A percentile compares a stretch with the other conserved stretches of the same genome.
These are phyloP conservation scores for Conger conger DNA, from an alignment of 2,113 vertebrate genomes.

Conservation along the genomic window DNA sequence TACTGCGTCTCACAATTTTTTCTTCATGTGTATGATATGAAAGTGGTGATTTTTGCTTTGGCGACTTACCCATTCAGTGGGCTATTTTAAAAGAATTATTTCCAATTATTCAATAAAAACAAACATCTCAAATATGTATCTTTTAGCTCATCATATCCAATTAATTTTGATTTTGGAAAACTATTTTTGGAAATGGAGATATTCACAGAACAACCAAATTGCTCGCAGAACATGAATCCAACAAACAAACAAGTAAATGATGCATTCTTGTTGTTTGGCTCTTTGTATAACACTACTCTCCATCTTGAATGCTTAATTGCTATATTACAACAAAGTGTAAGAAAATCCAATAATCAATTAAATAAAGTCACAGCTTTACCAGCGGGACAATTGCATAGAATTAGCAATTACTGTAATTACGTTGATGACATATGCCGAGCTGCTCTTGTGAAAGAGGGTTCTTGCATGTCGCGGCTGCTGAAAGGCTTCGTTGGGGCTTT, in stretches of 20 bases:
- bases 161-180: not conserved
- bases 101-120: not conserved
- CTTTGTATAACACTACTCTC: not conserved
- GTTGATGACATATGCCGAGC: slow-evolving; percentile 60
- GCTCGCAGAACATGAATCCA: not conserved
- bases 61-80: not conserved
- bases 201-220: not conserved
- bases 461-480: slow-evolving; percentile 46
- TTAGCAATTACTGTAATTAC: slow-evolving; percentile 67
- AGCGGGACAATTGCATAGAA: slow-evolving; percentile 57
- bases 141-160: not conserved
- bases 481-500: slow-evolving; percentile 54
- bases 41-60: not conserved
- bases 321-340: slow-evolving; percentile 5
- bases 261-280: not conserved
- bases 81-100: not conserved
- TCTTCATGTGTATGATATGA: slow-evolving; percentile 38
- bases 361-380: slow-evolving; percentile 37
- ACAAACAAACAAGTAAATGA: not conserved
- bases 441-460: slow-evolving; percentile 23
- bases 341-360: slow-evolving; percentile 24
- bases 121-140: not conserved
- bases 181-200: not conserved
- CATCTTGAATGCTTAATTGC: not conserved
- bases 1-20: slow-evolving; percentile 53